Conservation (phyloP, 2,797 vertebrate genomes). For the Merluccius polli region DNA sequence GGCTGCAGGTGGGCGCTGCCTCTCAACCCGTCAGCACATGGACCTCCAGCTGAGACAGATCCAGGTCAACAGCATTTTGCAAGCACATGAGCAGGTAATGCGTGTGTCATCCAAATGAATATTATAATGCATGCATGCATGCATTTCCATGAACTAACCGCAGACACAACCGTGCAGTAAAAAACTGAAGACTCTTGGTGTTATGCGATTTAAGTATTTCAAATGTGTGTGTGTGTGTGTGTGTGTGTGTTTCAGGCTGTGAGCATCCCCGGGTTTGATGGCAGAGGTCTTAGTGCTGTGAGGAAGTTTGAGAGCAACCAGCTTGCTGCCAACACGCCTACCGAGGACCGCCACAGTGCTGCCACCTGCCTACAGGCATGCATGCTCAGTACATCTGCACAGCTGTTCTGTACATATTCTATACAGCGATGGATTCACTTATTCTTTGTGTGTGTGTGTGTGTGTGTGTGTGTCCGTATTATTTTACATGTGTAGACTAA, state of each 20-base stretch:
- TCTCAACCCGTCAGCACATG: slow-evolving; percentile 77
- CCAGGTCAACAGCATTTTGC: slow-evolving; percentile 82
- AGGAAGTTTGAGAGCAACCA: slow-evolving; percentile 90
- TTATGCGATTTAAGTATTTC: not conserved
- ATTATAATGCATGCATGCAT: not conserved
- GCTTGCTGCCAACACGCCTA: slow-evolving; percentile 85
- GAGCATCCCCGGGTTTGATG: slow-evolving; percentile 71
- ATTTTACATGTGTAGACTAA: slow-evolving; percentile 61
- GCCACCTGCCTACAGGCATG: slow-evolving; percentile 79
- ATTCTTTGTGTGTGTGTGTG: not conserved
- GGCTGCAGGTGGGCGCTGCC: slow-evolving; percentile 56
- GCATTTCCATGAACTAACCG: not conserved
- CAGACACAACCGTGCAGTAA: not conserved
- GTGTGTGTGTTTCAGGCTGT: slow-evolving; percentile 58
- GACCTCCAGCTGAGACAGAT: slow-evolving; percentile 78
- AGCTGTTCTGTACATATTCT: not conserved
- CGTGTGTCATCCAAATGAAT: not conserved
- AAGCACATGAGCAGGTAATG: slow-evolving; percentile 78
- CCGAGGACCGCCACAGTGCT: slow-evolving; percentile 87
- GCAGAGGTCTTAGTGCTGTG: slow-evolving; percentile 73
- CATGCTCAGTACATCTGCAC: not conserved
- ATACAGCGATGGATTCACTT: not conserved
- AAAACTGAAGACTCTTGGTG: not conserved
- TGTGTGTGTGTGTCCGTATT: not conserved
- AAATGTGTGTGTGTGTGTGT: not conserved